Evolutionary conservation across 2,888 invertebrate species (phyloP), one percentile per base, ranked within the genome.

Genomic region (Aspidiotus rigidus): DNA sequence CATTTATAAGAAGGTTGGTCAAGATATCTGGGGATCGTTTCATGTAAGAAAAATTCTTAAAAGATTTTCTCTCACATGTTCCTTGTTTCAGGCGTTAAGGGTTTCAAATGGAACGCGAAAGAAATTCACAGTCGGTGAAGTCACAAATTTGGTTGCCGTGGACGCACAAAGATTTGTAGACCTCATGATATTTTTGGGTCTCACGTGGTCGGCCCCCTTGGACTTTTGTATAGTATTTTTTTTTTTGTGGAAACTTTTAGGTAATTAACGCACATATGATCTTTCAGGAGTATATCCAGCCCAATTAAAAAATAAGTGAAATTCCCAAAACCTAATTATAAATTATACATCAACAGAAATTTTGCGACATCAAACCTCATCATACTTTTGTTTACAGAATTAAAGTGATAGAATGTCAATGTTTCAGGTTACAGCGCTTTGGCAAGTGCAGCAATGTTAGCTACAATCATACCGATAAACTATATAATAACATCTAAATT

Each of bases 161-260:
- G 82, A 82, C 74, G 79, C 81, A 3, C 80, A 81, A 72, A 75
- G 79, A 69, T 79, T 81, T 73, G 77, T 79, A 71, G 79, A 79
- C 71, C 74, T 81, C 28, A 76, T 78, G 15, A 74, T 78, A 10
- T 80, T 79, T 73, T 71, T 81, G 28, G 80, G 81, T 74, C 76
- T 80, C 75, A 72, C 82, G 7, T 81, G 81, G 80, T 80, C 80
- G 9, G 77, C 78, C 5, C 82, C 83, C 1, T 74, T 83, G 16
- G 82, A 83, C 76, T 84, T 85, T 72, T 74, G 75, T n/a, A 73
- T 85, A 10, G 78, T 82, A 7, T 74, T 84, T n/a, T 81, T 79
- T 72, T 79, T 82, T 73, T 75, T 82, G 10, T 82, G 80, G 79
- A 74, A 76, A 15, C 75, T 75, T 15, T 73, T 80, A 11, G 79